Base-by-base conservation (phyloP, 2,113 vertebrate species). In the Vireo altiloquus region DNA sequence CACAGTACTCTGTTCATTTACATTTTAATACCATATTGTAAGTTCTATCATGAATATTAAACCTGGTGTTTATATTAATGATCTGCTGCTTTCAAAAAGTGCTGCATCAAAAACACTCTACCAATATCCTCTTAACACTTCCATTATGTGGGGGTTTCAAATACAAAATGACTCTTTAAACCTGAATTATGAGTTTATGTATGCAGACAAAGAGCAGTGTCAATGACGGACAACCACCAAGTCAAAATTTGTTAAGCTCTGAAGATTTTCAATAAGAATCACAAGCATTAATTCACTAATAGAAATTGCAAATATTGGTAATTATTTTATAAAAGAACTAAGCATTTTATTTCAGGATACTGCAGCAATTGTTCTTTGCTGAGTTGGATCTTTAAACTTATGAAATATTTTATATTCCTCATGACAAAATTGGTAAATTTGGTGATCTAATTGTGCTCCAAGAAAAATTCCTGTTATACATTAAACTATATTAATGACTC, bases 11-110 rank as follows among this genome's bases (percentile, higher is more conserved):
- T 57, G 13, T 66, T 80, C 15, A 80, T 87, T 92, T 82, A 49
- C 68, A 64, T 80, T 91, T 94, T 89, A 82, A 80, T 76, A 61
- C 13, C 23, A 78, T 50, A 77, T 69, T 89, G 37, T 92, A 91
- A 87, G 60, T 71, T 22, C 15, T 74, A 44, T 85, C 44, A 57
- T 94, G 93, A 95, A 87, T 94, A 89, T 68, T 95, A 75, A 95
- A 68, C 11, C n/a, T 66, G 20, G 7, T 39, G 50, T 93, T 92
- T 92, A 79, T 90, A 81, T 81, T 95, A 69, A 87, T 77, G 21
- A 46, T 49, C 52, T 78, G 6, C 13, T 91, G 39, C 63, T 91
- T 91, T 78, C 28, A 74, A 63, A 87, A 85, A 35, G 10, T 27
- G 7, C 33, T 10, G 4, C 56, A 82, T 52, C 19, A 59, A 77